Conservation (phyloP, 2,888 invertebrate genomes). For the Ophioninae sp. region DNA sequence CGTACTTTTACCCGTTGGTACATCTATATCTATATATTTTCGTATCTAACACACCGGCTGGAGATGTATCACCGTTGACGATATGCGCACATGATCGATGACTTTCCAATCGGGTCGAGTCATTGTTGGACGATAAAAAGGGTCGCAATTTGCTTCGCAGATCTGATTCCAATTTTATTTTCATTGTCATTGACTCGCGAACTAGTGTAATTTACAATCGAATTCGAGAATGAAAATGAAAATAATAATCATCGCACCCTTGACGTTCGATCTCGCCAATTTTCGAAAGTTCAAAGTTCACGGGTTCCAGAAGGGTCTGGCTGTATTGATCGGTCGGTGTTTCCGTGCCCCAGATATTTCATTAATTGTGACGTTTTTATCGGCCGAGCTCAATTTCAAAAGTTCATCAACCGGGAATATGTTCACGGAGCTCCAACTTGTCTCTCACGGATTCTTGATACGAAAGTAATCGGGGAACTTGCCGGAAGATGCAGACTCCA, state of each 20-base stretch:
- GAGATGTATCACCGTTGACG: slow-evolving; percentile 1
- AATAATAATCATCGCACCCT: not conserved
- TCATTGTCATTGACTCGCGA: slow-evolving; percentile 48
- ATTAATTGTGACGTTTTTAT: slow-evolving; percentile 7
- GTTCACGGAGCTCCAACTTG: not conserved
- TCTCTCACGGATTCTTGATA: not conserved
- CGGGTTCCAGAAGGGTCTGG: slow-evolving; percentile 1
- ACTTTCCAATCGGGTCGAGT: slow-evolving; percentile 73
- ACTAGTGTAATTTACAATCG: slow-evolving; percentile 27
- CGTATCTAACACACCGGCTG: slow-evolving; percentile 62
- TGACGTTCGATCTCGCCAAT: slow-evolving; percentile 7
- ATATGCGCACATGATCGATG: slow-evolving; percentile 72
- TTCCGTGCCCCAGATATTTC: slow-evolving; percentile 46
- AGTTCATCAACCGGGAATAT: not conserved
- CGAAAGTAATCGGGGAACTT: not conserved
- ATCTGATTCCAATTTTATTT: slow-evolving; percentile 52
- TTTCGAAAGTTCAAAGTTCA: slow-evolving; percentile 53
- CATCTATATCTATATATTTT: slow-evolving; percentile 33
- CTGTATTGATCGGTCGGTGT: slow-evolving; percentile 45
- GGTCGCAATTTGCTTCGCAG: slow-evolving; percentile 4
- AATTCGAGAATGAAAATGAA: slow-evolving; percentile 17
- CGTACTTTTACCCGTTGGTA: not conserved
- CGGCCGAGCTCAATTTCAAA: not conserved
- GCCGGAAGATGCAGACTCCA: not conserved
- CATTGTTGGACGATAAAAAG: slow-evolving; percentile 65